phyloP scores from a whole-genome alignment of 2,888 invertebrate species.

The Sinohyriopsis cumingii region DNA sequence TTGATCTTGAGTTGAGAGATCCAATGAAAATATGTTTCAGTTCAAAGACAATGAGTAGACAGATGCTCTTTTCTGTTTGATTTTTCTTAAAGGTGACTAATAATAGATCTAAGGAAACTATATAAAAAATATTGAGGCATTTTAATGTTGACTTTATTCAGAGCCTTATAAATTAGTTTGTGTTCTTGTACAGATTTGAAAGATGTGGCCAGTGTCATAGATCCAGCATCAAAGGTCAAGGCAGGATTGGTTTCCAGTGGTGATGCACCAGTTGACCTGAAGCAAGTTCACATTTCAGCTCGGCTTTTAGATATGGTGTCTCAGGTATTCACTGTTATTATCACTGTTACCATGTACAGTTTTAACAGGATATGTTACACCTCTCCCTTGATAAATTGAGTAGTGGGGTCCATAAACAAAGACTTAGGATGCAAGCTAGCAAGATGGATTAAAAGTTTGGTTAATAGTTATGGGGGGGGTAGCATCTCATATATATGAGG shows the following conservation, averaged over 20 bases:
- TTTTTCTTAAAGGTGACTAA: constrained; percentile 3
- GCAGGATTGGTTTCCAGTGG: constrained; percentile 56
- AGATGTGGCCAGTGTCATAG: constrained; percentile 52
- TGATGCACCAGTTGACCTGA: constrained; percentile 59
- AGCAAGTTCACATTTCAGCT: constrained; percentile 66
- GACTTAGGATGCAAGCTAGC: too few species aligned
- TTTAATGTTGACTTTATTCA: too few species aligned
- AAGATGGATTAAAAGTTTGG: too few species aligned
- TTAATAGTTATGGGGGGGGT: too few species aligned
- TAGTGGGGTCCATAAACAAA: too few species aligned
- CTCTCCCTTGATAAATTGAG: too few species aligned
- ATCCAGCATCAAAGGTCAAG: constrained; percentile 62
- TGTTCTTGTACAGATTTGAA: constrained; percentile 38
- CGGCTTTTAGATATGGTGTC: constrained; percentile 69
- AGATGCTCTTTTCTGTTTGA: background rate
- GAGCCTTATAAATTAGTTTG: too few species aligned
- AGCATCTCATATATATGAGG: too few species aligned
- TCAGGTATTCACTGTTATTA: constrained; percentile 51
- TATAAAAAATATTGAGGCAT: background rate
- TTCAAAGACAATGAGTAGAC: too few species aligned
- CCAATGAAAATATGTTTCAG: too few species aligned
- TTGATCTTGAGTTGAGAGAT: too few species aligned
- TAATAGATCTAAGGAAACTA: background rate
- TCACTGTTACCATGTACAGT: background rate
- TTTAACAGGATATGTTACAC: background rate